phyloP scores from a whole-genome alignment of 2,797 vertebrate species.

The Melanotaenia boesemani region DNA sequence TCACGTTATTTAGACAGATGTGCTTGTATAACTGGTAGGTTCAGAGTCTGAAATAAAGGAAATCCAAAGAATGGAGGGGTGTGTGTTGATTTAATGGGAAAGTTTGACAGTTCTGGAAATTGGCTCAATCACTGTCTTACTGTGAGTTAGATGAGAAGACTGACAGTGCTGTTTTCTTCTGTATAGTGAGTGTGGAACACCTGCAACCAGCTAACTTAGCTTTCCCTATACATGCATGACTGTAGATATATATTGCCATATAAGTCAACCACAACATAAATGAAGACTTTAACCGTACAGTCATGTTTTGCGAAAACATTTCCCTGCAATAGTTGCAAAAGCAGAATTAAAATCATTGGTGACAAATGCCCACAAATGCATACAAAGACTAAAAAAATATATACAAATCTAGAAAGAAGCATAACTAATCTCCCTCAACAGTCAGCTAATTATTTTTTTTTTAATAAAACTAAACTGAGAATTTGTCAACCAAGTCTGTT shows the following conservation, averaged over 20 bases:
- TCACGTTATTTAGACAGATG: conserved; percentile 61
- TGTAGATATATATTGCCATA: not conserved
- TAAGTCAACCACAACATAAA: not conserved
- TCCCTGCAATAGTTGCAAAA: conserved; percentile 19
- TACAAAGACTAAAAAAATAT: conserved; percentile 12
- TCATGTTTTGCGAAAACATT: conserved; percentile 25
- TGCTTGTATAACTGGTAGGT: conserved; percentile 27
- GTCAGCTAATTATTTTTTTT: conserved; percentile 50
- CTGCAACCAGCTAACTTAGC: not conserved
- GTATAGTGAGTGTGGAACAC: not conserved
- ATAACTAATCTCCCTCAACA: conserved; percentile 39
- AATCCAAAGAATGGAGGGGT: conserved; percentile 3
- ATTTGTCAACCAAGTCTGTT: conserved; percentile 58
- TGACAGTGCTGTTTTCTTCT: not conserved
- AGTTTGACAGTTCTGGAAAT: conserved; percentile 8
- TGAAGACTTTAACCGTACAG: not conserved
- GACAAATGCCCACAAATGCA: conserved; percentile 26
- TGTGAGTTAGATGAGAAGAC: conserved; percentile 5
- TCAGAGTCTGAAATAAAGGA: conserved; percentile 31
- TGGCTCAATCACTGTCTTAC: not conserved
- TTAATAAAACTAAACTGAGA: conserved; percentile 62
- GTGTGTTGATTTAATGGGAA: conserved; percentile 30
- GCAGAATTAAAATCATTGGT: not conserved
- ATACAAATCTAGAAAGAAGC: conserved; percentile 26
- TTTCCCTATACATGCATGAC: not conserved